Percentiles rank a stretch among this genome's conserved stretches.
Evolutionary conservation across 2,113 vertebrate species (phyloP).

Genomic region (Petromus typicus): DNA sequence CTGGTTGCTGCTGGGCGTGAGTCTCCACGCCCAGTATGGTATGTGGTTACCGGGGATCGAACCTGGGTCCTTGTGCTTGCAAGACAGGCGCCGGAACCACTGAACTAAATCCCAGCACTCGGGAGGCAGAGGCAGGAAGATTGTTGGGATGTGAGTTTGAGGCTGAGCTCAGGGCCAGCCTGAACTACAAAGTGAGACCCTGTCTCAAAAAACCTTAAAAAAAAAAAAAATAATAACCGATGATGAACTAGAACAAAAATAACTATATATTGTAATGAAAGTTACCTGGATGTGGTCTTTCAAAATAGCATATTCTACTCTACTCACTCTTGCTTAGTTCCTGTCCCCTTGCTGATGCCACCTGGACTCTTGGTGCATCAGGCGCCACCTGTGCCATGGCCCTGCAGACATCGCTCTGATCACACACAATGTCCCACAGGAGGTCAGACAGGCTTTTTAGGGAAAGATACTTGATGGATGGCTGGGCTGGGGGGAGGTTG

Average conservation of each 20-base stretch:
- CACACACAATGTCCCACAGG: neutral
- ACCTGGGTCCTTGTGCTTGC: too few species aligned
- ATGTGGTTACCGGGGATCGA: too few species aligned
- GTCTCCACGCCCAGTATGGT: too few species aligned
- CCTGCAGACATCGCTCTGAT: neutral
- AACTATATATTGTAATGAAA: neutral
- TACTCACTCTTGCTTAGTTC: neutral
- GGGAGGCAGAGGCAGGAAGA: neutral
- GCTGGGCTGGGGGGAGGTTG: neutral
- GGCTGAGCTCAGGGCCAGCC: too few species aligned
- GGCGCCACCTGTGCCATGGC: neutral
- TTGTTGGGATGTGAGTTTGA: neutral
- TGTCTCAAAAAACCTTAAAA: neutral
- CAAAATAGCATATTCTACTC: neutral
- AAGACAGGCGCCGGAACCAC: too few species aligned
- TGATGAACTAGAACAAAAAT: neutral
- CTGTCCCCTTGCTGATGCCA: neutral
- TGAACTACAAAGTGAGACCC: neutral
- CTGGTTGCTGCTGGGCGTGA: too few species aligned
- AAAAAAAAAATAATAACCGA: neutral
- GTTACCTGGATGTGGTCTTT: neutral
- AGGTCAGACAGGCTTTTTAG: neutral
- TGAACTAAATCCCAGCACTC: neutral
- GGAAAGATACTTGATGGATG: neutral
- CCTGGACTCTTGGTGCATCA: neutral